Evolutionary conservation across 2,113 vertebrate genomes (phyloP).

Genomic region (Oceanites oceanicus): DNA sequence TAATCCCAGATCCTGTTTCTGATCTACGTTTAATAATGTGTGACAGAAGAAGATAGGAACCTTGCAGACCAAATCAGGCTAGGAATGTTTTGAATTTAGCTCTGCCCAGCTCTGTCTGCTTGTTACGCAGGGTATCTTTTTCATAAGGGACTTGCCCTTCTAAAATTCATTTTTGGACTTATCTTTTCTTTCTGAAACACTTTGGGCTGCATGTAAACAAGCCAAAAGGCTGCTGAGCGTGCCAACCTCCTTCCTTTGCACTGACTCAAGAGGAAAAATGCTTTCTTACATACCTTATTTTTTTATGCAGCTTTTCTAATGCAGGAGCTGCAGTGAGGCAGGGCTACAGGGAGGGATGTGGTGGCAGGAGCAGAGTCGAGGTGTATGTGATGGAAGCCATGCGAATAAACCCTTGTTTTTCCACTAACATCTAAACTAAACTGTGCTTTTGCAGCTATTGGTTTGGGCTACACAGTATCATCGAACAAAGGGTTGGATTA

Average conservation of each 20-base stretch:
- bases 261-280: not conserved
- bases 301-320: not conserved
- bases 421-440: not conserved
- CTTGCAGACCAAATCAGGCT: conserved; percentile 25
- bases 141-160: not conserved
- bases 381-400: fast-evolving
- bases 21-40: conserved; percentile 66
- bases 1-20: conserved; percentile 65
- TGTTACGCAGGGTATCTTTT: not conserved
- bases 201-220: no score
- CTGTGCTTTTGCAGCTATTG: not conserved
- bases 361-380: not conserved
- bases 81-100: conserved; percentile 33
- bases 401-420: not conserved
- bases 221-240: not conserved
- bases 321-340: not conserved
- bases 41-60: conserved; percentile 63
- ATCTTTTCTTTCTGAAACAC: not conserved
- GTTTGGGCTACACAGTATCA: not conserved
- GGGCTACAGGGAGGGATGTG: not conserved
- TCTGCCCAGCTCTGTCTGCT: not conserved
- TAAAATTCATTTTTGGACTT: not conserved
- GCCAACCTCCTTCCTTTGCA: not conserved
- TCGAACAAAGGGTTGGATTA: not conserved
- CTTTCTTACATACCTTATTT: not conserved